These are phyloP conservation scores for Drosophila conformis DNA, from an alignment of 2,888 invertebrate species.

Conservation along the genomic window DNA sequence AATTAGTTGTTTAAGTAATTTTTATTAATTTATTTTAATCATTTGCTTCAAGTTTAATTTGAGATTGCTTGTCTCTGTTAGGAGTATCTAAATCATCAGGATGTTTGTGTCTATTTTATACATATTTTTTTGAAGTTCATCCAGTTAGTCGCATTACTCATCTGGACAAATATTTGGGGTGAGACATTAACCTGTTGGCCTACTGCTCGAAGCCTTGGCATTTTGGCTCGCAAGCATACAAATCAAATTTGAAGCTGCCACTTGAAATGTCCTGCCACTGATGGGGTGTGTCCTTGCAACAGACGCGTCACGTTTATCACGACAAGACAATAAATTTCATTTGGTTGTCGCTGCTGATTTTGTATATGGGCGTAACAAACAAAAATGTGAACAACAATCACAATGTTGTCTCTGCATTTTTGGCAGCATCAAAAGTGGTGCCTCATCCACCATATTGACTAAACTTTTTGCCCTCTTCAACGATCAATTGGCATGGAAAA, in stretches of 20 bases:
- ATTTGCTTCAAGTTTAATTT: neutral
- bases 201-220: conserved; percentile 20
- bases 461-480: conserved; percentile 51
- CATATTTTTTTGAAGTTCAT: neutral
- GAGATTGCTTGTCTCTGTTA: neutral
- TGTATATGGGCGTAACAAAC: conserved; percentile 4
- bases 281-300: conserved; percentile 53
- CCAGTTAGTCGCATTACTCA: conserved; percentile 24
- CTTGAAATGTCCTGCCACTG: conserved; percentile 45
- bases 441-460: conserved; percentile 54
- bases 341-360: conserved; percentile 43
- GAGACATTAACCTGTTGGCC: conserved; percentile 70
- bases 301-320: conserved; percentile 76
- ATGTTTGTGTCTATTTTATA: neutral
- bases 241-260: conserved; percentile 58
- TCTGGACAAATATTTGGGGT: conserved; percentile 12
- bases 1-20: neutral
- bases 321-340: conserved; percentile 77
- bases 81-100: neutral
- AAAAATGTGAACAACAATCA: conserved; percentile 37
- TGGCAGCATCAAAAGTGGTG: conserved; percentile 29
- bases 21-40: neutral
- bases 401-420: conserved; percentile 48
- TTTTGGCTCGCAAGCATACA: conserved; percentile 33
- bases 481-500: conserved; percentile 51